Percentiles rank a stretch among this genome's conserved stretches.
These are phyloP conservation scores for Monochamus alternatus DNA, from an alignment of 2,888 invertebrate species.

Conservation along the genomic window DNA sequence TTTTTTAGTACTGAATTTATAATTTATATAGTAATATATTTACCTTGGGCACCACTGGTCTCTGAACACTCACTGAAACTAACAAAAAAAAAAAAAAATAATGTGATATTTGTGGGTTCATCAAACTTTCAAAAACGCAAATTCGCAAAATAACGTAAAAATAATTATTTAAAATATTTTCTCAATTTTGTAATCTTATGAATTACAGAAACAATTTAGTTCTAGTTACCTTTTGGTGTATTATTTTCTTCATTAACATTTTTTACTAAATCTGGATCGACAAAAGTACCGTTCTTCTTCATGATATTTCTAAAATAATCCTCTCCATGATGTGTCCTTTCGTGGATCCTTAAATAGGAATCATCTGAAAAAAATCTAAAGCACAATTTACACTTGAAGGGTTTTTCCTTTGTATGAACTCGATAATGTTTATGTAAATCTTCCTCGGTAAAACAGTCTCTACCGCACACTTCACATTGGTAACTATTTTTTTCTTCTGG, in stretches of 20 bases:
- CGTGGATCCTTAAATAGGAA: slow-evolving; percentile 24
- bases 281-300: slow-evolving; percentile 28
- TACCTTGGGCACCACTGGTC: slow-evolving; percentile 18
- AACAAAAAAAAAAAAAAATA: slow-evolving; percentile 8
- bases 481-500: slow-evolving; percentile 23
- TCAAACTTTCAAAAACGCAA: too few relatives aligned
- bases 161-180: background rate
- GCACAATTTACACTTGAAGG: slow-evolving; percentile 25
- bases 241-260: slow-evolving; percentile 7
- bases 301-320: slow-evolving; percentile 21
- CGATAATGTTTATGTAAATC: slow-evolving; percentile 27
- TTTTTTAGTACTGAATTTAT: background rate
- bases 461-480: slow-evolving; percentile 21
- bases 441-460: slow-evolving; percentile 26
- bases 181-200: background rate
- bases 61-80: slow-evolving; percentile 26
- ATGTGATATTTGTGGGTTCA: background rate
- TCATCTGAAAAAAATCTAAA: slow-evolving; percentile 15
- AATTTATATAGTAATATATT: background rate
- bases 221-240: slow-evolving; percentile 18
- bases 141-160: background rate
- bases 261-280: slow-evolving; percentile 15
- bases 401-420: slow-evolving; percentile 18
- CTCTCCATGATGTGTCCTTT: slow-evolving; percentile 28
- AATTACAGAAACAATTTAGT: background rate